Evolutionary conservation across 2,113 vertebrate species (phyloP), one percentile per base, ranked within the genome.

Genomic region (Chaetodon auriga): DNA sequence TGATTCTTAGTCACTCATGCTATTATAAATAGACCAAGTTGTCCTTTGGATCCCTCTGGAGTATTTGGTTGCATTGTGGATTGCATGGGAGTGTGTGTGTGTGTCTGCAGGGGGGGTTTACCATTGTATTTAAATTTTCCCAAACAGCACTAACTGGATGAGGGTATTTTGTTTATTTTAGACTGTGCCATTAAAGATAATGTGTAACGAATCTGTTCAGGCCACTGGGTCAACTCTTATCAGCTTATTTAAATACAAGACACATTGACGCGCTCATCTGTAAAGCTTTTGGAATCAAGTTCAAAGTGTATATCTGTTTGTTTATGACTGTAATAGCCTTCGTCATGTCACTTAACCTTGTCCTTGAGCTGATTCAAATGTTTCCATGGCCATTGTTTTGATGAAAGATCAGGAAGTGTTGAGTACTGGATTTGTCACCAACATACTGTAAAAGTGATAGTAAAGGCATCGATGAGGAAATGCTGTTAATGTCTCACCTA

Each of bases 1-100:
- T 78, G 77, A 72, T 83, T 80, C 69, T 79, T 43, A 65, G 72
- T 91, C 89, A 85, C 69, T 73, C 63, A 25, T 5, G 5, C 12
- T 53, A 35, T 83, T 88, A 91, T 86, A 86, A 90, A 90, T 88
- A 92, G 76, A 82, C 60, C 15, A 83, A 75, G 55, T 77, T 78
- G 75, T 75, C 71, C 66, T 82, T 76, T 78, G 58, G 61, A 74
- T 90, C 82, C 65, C 68, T 86, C 35, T 8, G 11, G 35, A 65
- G 81, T 76, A 41, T 86, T 80, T 18, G 9, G 38, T 81, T 87
- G 38, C 85, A 81, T 57, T 88, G 60, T 89, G 58, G 66, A 69
- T 70, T 87, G 60, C 83, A 25, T 74, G 63, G n/a, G 61, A 41
- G 62, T 60, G 16, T 76, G 46, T 41, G 46, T 41, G 18, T 65